These are phyloP conservation scores for Pachyrhynchus sulphureomaculatus DNA, from an alignment of 1,140 invertebrate genomes.

Conservation along the genomic window DNA sequence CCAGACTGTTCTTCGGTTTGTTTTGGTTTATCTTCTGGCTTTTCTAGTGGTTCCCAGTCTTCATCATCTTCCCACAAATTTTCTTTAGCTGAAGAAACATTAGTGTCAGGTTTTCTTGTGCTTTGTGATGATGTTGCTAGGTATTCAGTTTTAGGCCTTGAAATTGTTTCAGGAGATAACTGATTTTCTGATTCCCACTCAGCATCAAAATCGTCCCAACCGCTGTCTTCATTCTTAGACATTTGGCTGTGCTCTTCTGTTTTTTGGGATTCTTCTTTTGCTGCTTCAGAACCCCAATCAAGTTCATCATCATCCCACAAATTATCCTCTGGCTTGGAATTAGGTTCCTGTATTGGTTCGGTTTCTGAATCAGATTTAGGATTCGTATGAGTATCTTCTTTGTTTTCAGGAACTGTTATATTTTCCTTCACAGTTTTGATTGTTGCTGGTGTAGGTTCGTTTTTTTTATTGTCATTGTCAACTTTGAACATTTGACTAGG, in stretches of 20 bases:
- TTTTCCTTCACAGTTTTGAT: no score
- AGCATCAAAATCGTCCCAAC: slow-evolving; percentile 29
- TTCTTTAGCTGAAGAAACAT: background rate
- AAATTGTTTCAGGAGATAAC: background rate
- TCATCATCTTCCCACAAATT: slow-evolving; percentile 42
- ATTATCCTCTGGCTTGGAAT: slow-evolving; percentile 32
- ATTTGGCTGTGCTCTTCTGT: background rate
- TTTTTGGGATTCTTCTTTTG: slow-evolving; percentile 14
- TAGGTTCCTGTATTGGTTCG: background rate
- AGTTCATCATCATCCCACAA: slow-evolving; percentile 46
- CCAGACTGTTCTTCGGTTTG: slow-evolving; percentile 15
- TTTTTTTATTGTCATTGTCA: background rate
- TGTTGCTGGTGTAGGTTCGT: background rate
- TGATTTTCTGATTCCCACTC: slow-evolving; percentile 17
- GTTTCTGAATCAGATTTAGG: background rate
- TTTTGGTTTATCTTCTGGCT: slow-evolving; percentile 19
- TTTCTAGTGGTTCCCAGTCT: slow-evolving; percentile 40
- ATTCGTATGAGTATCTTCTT: no score
- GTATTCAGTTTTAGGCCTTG: background rate
- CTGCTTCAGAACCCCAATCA: slow-evolving; percentile 31
- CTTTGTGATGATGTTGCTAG: background rate
- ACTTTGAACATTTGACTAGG: no score
- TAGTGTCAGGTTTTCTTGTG: background rate
- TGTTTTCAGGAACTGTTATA: no score
- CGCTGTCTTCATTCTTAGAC: slow-evolving; percentile 17